Conservation (phyloP, 2,113 vertebrate genomes). For the Natator depressus region DNA sequence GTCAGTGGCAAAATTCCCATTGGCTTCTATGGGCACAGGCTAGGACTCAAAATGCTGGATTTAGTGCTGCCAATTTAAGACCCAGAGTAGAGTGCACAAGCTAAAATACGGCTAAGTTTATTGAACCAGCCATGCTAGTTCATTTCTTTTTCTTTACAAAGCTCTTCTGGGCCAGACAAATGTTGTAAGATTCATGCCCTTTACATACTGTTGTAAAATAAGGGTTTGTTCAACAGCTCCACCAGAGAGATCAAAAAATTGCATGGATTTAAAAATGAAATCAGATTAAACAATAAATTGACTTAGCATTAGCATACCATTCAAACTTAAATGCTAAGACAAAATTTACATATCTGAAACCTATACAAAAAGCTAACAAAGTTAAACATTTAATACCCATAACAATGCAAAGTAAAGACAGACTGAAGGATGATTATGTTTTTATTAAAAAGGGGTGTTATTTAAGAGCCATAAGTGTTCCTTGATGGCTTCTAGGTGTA, state of each 20-base stretch:
- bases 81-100: neutral
- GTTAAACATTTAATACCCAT: neutral
- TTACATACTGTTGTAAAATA: neutral
- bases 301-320: neutral
- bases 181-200: neutral
- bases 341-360: constrained; percentile 2
- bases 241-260: neutral
- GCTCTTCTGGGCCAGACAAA: neutral
- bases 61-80: neutral
- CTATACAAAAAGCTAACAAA: neutral
- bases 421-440: neutral
- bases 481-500: neutral
- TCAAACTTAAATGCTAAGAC: neutral
- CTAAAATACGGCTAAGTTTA: neutral
- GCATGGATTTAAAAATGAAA: neutral
- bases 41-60: neutral
- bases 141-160: neutral
- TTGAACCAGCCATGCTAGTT: neutral
- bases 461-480: neutral
- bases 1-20: neutral
- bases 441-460: accelerated
- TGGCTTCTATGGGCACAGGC: neutral
- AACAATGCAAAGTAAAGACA: neutral
- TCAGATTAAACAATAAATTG: neutral
- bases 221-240: neutral